These are phyloP conservation scores for Henricia sp. DNA, from an alignment of 53 echinoderm and acorn worm species.

Conservation along the genomic window DNA sequence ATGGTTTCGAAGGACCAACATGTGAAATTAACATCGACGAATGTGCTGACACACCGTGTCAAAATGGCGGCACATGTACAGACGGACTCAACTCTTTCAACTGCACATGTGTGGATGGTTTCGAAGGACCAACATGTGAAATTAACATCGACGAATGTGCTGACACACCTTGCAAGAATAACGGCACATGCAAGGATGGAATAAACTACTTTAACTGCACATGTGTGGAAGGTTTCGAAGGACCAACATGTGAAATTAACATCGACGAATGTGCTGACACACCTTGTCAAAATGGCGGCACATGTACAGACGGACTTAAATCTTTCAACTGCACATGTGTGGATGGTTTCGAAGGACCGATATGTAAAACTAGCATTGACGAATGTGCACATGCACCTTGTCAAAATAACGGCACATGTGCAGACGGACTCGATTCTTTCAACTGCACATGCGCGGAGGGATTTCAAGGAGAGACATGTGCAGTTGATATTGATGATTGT, in stretches of 20 bases:
- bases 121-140: constrained; percentile 10
- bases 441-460: constrained; percentile 21
- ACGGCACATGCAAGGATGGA: constrained; percentile 19
- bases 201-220: background rate
- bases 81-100: background rate
- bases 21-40: constrained; percentile 31
- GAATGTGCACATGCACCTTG: constrained; percentile 37
- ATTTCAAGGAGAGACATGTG: constrained; percentile 20
- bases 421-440: constrained; percentile 10
- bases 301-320: constrained; percentile 10
- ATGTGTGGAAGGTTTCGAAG: constrained; percentile 14
- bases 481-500: constrained; percentile 30
- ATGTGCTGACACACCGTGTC: constrained; percentile 25
- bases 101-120: constrained; percentile 10
- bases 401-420: constrained; percentile 47
- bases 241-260: background rate
- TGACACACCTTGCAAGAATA: constrained; percentile 13
- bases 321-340: constrained; percentile 11
- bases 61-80: constrained; percentile 24
- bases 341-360: constrained; percentile 18
- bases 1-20: constrained; percentile 7
- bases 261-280: constrained; percentile 6
- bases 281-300: constrained; percentile 4
- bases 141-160: constrained; percentile 20
- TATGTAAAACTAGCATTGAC: constrained; percentile 11